Evolutionary conservation across 35 echinoderm and acorn worm species (phyloP), one percentile per base, ranked within the genome.

Genomic region (Hemicentrotus pulcherrimus): DNA sequence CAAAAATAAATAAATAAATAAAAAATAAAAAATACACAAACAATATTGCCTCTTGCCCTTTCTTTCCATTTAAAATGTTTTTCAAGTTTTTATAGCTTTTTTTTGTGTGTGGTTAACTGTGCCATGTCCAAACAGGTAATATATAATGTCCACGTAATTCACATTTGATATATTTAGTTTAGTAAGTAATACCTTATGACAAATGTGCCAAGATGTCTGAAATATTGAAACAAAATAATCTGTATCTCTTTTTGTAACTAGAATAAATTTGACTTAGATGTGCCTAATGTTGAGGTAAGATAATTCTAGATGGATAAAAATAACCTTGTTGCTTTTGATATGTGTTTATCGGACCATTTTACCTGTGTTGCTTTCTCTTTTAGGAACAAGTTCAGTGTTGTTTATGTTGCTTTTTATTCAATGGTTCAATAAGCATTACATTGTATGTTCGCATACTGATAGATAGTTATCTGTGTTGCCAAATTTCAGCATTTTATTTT

Each of bases 251-350:
- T 90, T 12, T 47, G 14, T 90, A 47, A 41, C 18, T 18, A 90
- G 88, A 90, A 90, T 90, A 90, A 90, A 41, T 90, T 32, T 90
- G 88, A 90, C 46, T 47, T 90, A 90, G 88, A 90, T 41, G 30
- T 41, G 10, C 88, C 88, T 90, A 41, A 13, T 18, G 88, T 12
- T 15, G 7, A 90, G 88, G 88, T 90, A 47, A 90, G 88, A 90
- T 31, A 47, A 6, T 22, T 89, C 4, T 45, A 90, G 32, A 47
- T 90, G 2, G 4, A 78, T 78, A 2, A 0, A 78, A 28, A 8
- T n/a, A 55, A 14, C 0, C 65, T 24, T 71, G 18, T 78, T 78
- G 65, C 65, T 28, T 78, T 24, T 4, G 3, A 41, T 41, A 41
- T 41, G 35, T 41, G 35, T 41, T 3, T 41, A 41, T 41, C 35